These are phyloP conservation scores for Burhinus oedicnemus DNA, from an alignment of 2,113 vertebrate species.

Conservation along the genomic window DNA sequence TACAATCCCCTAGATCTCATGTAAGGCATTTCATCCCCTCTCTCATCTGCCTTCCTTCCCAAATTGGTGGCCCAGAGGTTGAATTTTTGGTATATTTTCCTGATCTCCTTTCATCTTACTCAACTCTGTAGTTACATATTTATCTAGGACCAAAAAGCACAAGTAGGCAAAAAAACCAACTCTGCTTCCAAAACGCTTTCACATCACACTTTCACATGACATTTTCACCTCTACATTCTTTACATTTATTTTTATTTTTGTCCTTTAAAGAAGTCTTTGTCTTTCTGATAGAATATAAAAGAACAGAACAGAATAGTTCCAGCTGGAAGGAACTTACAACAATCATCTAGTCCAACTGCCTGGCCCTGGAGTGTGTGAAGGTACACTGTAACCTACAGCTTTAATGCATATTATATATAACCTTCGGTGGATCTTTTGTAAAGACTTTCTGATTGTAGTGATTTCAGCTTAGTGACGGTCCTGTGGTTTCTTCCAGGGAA, in stretches of 20 bases:
- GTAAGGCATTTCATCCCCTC: neutral
- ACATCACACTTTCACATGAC: neutral
- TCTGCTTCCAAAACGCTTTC: neutral
- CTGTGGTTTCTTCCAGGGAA: neutral
- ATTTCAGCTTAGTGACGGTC: neutral
- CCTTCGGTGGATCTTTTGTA: neutral
- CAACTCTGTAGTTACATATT: neutral
- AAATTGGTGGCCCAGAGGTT: neutral
- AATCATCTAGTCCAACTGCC: neutral
- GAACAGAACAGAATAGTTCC: too few species aligned
- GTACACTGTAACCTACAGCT: neutral
- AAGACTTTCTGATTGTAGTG: neutral
- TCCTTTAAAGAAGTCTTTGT: neutral
- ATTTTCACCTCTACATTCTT: neutral
- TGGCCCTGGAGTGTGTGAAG: neutral
- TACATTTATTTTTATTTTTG: neutral
- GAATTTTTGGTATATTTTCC: neutral
- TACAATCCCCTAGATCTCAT: neutral
- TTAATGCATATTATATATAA: neutral
- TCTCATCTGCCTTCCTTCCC: neutral
- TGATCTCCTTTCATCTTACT: neutral
- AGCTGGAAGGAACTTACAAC: neutral
- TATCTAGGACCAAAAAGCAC: neutral
- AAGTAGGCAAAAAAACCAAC: neutral
- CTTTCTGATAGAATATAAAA: neutral